Evolutionary conservation across 2,797 vertebrate genomes (phyloP), one percentile per base, ranked within the genome.

Genomic region (Channallabes apus): DNA sequence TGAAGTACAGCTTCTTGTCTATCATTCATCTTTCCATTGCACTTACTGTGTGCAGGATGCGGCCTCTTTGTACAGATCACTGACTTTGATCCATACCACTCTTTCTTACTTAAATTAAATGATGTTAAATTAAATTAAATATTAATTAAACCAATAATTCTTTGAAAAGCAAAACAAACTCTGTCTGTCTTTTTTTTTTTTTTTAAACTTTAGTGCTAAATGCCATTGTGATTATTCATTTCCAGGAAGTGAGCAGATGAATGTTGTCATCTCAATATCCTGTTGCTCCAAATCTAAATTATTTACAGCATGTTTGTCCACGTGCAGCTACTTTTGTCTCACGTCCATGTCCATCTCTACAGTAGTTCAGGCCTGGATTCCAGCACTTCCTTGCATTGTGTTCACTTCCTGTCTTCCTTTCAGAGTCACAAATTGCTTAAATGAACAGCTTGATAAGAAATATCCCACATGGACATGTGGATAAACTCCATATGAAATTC

Each of bases 81-180:
- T 58, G 58, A 83, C 51, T 72, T 82, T 73, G 51, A 41, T 88
- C 73, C 67, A 80, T 75, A 79, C 27, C 58, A 72, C 64, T 83
- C 79, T 80, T 87, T 86, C 75, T 84, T 87, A 84, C 51, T 61
- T 73, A 20, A 80, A 89, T 85, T 61, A 77, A 68, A 67, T 79
- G 82, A 67, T 58, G 76, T 71, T 77, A 1, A 85, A 61, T 80
- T 35, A 9, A 67, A 46, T 54, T 0, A 54, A 14, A 54, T 54
- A 54, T 14, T 14, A 67, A 46, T 69, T 67, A 9, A n/a, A 87
- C 69, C 86, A 86, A 80, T 27, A 27, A 46, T 67, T 69, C 32
- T 81, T 86, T 84, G 38, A 84, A 84, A 84, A 64, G 41, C 56
- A 17, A 73, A 54, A 35, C n/a, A 38, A 9, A 75, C 18, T 59